Evolutionary conservation across 2,113 vertebrate species (phyloP), one percentile per base, ranked within the genome.

Genomic region (Poeciliopsis occidentalis): DNA sequence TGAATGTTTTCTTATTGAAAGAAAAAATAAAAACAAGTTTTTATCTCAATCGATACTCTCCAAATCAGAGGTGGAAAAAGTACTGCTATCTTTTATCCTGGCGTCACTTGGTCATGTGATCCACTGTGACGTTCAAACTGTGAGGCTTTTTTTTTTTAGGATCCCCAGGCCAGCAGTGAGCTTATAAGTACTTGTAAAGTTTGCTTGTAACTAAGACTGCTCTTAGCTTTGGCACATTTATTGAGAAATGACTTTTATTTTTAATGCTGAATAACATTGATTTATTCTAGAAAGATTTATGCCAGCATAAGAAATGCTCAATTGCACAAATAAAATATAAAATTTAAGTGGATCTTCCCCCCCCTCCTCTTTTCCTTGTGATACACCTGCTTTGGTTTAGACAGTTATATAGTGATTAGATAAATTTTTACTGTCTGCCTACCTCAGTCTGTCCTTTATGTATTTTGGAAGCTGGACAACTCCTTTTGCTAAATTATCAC

Each of bases 381-480:
- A 67, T 65, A 66, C 72, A 71, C 81, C 73, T 80, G 32, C 75
- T 39, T 79, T 82, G 73, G 78, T 87, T 84, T 12, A 80, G 86
- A 85, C 86, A 83, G 79, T 89, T 88, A 88, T 82, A 86, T 87
- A 83, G 75, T 89, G 83, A 92, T 89, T 84, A 85, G 84, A 86
- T 69, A 78, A 44, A 68, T 88, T 87, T 86, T 86, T 82, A 89
- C 82, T 66, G 80, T 84, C 91, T 87, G 65, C 78, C 80, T 80
- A 26, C 68, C 81, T 87, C 83, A 73, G 82, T 71, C n/a, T 67
- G 88, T 90, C 90, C 89, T 90, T 92, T 92, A 90, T 88, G 88
- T 89, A 86, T 89, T 92, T 93, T 92, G 90, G 90, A 92, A 80
- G 84, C 84, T 39, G 82, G 86, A 88, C 92, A 93, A 89, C 76